Conservation (phyloP, 2,888 invertebrate species). For the Caenorhabditis sp. region DNA sequence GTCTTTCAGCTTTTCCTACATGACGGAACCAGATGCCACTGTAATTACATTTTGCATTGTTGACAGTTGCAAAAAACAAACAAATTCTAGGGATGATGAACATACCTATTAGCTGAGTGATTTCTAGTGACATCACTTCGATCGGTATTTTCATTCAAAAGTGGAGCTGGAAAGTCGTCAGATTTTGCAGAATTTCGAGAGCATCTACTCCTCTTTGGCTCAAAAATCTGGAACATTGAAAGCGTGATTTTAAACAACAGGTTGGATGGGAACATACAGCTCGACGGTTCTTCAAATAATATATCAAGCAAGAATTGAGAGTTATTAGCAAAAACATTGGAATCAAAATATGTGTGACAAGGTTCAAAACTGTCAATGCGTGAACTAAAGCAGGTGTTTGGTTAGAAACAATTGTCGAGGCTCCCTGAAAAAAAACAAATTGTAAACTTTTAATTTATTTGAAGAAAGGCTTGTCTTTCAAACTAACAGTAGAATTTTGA, state of each 20-base stretch:
- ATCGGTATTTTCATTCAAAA: conserved; percentile 17
- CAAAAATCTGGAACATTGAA: conserved; percentile 22
- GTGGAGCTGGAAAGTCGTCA: conserved; percentile 31
- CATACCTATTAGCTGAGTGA: conserved; percentile 35
- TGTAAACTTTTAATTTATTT: not conserved
- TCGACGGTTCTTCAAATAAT: conserved; percentile 49
- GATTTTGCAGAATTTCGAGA: conserved; percentile 24
- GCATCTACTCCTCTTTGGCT: conserved; percentile 17
- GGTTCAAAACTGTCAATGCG: conserved; percentile 19
- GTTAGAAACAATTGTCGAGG: conserved; percentile 11
- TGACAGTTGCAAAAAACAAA: not conserved
- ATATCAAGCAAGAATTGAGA: conserved; percentile 50
- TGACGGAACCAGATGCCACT: conserved; percentile 48
- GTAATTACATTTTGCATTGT: conserved; percentile 5
- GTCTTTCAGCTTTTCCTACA: conserved; percentile 50
- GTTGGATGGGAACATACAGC: conserved; percentile 9
- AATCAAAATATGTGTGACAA: conserved; percentile 40
- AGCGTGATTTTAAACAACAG: not conserved
- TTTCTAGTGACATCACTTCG: conserved; percentile 31
- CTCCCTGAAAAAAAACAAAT: conserved; percentile 13
- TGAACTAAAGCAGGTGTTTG: conserved; percentile 20
- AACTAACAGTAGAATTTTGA: conserved; percentile 23
- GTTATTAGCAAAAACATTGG: conserved; percentile 50
- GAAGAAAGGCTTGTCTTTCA: conserved; percentile 1
- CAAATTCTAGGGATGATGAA: not conserved